Evolutionary conservation across 2,797 vertebrate genomes (phyloP), one percentile per base, ranked within the genome.

Genomic region (Podarcis lilfordi): DNA sequence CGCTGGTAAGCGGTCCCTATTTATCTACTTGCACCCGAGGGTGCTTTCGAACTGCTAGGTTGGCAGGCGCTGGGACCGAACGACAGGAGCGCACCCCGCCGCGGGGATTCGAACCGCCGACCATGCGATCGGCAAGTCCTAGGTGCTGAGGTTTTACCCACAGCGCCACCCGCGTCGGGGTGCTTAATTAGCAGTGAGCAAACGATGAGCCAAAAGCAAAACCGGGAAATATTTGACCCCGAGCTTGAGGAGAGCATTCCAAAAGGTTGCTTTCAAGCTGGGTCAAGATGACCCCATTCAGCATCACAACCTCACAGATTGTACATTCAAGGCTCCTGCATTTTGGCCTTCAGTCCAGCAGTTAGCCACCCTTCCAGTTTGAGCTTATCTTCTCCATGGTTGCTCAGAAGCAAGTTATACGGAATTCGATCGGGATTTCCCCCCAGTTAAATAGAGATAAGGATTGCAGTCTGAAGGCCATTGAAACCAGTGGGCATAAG

Each of bases 181-280:
- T 90, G 17, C 21, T 93, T 92, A 86, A 92, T 94, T 86, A 89
- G 85, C 6, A n/a, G 0, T 78, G n/a, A 66, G 74, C 25, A 27
- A 23, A n/a, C 45, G 90, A 84, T 91, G 93, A 85, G 76, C 82
- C 10, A 0, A 0, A 0, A 0, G 64, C 81, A 85, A 61, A 9
- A 55, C 84, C 80, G 82, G 78, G 40, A 43, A 75, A 79, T n/a
- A 23, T 0, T 1, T 17, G 19, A 80, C 74, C 0, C 29, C 15
- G 80, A 64, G 19, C 45, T 82, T 35, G n/a, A 55, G 64, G 40
- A 69, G 45, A 72, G 68, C 25, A 6, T 59, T 37, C 15, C 23
- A 21, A 27, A n/a, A 50, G 45, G 21, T 32, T 92, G 94, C 93
- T 92, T 95, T 91, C 91, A 25, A 45, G 45, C 9, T 84, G 29